These are phyloP conservation scores for Brachypteracias leptosomus DNA, from an alignment of 2,113 vertebrate genomes.

Conservation along the genomic window DNA sequence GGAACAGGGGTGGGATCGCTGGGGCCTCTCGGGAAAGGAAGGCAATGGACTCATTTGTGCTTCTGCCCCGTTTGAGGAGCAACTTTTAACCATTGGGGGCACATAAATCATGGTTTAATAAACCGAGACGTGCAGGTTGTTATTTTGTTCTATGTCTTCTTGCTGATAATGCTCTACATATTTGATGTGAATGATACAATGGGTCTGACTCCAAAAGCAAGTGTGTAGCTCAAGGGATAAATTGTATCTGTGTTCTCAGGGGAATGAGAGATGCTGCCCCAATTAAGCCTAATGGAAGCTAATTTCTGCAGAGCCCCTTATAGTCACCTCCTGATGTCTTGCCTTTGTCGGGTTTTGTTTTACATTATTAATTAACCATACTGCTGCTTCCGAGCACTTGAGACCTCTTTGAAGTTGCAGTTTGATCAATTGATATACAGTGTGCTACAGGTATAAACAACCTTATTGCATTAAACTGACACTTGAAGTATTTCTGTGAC, in stretches of 20 bases:
- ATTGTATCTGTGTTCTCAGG: not conserved
- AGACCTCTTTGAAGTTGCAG: constrained; percentile 4
- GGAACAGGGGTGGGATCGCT: not conserved
- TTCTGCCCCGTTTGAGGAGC: not conserved
- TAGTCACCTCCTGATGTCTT: not conserved
- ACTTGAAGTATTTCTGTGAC: not conserved
- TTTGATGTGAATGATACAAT: not conserved
- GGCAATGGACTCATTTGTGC: not conserved
- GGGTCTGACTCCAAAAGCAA: not conserved
- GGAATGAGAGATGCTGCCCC: not conserved
- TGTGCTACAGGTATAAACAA: not conserved
- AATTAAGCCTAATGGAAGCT: not conserved
- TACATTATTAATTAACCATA: constrained; percentile 41
- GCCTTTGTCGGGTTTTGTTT: constrained; percentile 11
- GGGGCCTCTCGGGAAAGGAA: not conserved
- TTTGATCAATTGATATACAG: not conserved
- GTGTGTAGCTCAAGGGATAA: not conserved
- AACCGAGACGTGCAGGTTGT: not conserved
- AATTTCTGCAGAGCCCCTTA: not conserved
- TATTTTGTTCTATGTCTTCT: not conserved
- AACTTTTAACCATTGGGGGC: not conserved
- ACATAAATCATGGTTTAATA: not conserved
- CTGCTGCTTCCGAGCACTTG: not conserved
- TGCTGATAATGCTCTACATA: not conserved
- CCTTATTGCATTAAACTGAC: not conserved